Percentiles rank a stretch among this genome's conserved stretches.
Conservation (phyloP, 2,888 invertebrate species). For the Pediacus dermestoides region DNA sequence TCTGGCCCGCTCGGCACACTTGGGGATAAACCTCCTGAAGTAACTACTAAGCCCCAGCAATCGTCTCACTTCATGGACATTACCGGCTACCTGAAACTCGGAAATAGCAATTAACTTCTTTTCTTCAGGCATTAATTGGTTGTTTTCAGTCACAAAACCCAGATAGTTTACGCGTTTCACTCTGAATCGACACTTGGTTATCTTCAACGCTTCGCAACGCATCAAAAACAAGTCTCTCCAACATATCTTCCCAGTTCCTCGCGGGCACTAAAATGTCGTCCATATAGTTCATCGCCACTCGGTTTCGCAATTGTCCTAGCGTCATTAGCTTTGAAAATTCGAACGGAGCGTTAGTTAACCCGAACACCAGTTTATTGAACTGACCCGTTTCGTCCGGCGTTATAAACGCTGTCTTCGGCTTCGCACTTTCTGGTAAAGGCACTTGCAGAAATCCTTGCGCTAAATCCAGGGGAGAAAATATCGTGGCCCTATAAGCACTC, state of each 20-base stretch:
- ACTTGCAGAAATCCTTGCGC: too few species aligned
- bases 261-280: constrained; percentile 19
- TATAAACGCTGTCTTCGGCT: too few species aligned
- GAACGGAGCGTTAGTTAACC: too few species aligned
- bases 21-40: constrained; percentile 29
- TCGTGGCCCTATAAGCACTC: constrained; percentile 9
- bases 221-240: constrained; percentile 25
- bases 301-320: constrained; percentile 13
- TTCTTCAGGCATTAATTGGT: constrained; percentile 14
- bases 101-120: constrained; percentile 13
- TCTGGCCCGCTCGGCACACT: constrained; percentile 21
- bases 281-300: constrained; percentile 12
- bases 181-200: constrained; percentile 35
- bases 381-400: too few species aligned
- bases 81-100: constrained; percentile 15
- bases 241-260: constrained; percentile 17
- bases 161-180: constrained; percentile 15
- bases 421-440: too few species aligned
- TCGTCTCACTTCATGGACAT: constrained; percentile 18
- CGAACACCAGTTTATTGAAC: too few species aligned
- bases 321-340: too few species aligned
- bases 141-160: constrained; percentile 12
- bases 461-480: constrained; percentile 10
- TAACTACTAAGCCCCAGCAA: constrained; percentile 25
- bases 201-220: constrained; percentile 30